A percentile compares a stretch with the other conserved stretches of the same genome.
phyloP scores from a whole-genome alignment of 1,140 invertebrate genomes.

The Liolophura sinensis region DNA sequence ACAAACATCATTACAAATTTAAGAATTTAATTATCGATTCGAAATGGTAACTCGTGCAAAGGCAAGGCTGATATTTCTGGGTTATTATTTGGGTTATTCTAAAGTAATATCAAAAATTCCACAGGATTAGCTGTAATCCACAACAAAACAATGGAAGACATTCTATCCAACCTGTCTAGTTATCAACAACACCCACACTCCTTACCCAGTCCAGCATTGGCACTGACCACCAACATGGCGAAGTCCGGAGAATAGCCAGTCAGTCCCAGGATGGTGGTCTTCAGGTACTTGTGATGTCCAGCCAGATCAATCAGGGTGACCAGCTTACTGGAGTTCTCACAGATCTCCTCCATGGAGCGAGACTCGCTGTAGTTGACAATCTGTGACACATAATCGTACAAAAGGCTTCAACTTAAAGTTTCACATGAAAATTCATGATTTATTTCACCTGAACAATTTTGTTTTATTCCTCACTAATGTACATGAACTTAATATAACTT shows the following conservation, averaged over 20 bases:
- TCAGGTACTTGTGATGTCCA: slow-evolving; percentile 93
- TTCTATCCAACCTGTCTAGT: too few species aligned
- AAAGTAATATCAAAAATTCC: background rate
- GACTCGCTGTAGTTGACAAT: slow-evolving; percentile 88
- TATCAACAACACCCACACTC: background rate
- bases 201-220: slow-evolving; percentile 58
- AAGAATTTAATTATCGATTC: too few species aligned
- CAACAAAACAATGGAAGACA: too few species aligned
- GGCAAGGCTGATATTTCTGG: too few species aligned
- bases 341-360: slow-evolving; percentile 92
- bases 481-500: too few species aligned
- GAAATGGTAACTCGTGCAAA: too few species aligned
- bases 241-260: slow-evolving; percentile 94
- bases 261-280: slow-evolving; percentile 92
- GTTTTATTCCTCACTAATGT: too few species aligned
- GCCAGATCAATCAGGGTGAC: slow-evolving; percentile 96
- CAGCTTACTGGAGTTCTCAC: slow-evolving; percentile 56
- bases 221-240: slow-evolving; percentile 86
- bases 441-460: too few species aligned
- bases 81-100: background rate
- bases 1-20: slow-evolving; percentile 5
- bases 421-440: too few species aligned
- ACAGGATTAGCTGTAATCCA: background rate
- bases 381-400: slow-evolving; percentile 27
- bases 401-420: too few species aligned